Evolutionary conservation across 2,797 vertebrate species (phyloP).

Genomic region (Masticophis lateralis): DNA sequence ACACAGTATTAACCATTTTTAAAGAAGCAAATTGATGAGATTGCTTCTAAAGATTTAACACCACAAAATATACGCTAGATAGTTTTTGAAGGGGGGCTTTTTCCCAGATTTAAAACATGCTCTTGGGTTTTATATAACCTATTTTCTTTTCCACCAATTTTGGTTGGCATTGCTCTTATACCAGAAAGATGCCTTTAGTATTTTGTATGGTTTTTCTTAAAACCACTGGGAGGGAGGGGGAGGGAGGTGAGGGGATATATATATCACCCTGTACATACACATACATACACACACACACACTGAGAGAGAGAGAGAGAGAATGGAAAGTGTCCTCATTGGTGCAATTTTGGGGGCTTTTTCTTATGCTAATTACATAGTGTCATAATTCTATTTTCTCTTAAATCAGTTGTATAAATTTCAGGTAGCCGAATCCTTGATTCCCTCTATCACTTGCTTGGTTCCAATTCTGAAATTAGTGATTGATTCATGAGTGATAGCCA

Average conservation of each 20-base stretch:
- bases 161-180: neutral
- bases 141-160: neutral
- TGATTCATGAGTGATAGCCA: neutral
- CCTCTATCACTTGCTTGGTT: neutral
- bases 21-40: neutral
- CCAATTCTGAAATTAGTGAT: neutral
- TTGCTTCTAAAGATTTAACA: neutral
- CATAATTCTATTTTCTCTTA: neutral
- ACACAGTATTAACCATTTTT: neutral
- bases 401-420: neutral
- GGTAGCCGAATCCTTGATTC: neutral
- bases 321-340: neutral
- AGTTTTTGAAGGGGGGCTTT: neutral
- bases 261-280: too few species aligned
- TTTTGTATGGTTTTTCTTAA: neutral
- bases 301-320: too few species aligned
- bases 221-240: neutral
- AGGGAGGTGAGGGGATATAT: too few species aligned
- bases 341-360: neutral
- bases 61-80: neutral
- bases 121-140: neutral
- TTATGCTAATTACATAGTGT: neutral
- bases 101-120: accelerated
- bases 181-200: neutral
- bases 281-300: too few species aligned